These are phyloP conservation scores for Diploptera punctata DNA, from an alignment of 2,888 invertebrate species.

Conservation along the genomic window DNA sequence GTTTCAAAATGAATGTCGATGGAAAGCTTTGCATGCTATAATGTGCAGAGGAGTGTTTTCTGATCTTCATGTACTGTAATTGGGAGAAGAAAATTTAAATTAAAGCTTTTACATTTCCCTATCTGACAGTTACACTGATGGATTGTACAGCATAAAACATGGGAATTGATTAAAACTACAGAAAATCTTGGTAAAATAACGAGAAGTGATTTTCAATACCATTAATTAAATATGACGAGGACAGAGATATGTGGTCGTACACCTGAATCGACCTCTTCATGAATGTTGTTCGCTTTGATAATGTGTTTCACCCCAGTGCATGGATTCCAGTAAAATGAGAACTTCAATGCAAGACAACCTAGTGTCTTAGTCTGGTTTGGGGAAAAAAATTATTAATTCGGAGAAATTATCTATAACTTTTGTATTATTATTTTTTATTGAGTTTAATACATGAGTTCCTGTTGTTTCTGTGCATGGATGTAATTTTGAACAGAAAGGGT, in stretches of 20 bases:
- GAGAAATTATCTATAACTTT: background rate
- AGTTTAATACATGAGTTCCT: background rate
- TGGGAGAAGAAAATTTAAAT: background rate
- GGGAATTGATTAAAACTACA: background rate
- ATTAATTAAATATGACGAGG: too few relatives aligned
- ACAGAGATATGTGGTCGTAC: background rate
- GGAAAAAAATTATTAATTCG: background rate
- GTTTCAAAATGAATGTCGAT: constrained; percentile 6
- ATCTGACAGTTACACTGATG: background rate
- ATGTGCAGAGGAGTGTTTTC: constrained; percentile 10
- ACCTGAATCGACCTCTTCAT: too few relatives aligned
- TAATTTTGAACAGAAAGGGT: background rate
- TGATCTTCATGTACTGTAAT: background rate
- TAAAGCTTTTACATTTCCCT: background rate
- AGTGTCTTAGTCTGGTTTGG: background rate
- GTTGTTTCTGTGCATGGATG: constrained; percentile 7
- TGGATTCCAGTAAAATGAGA: background rate
- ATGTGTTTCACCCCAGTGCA: background rate
- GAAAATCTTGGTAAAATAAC: background rate
- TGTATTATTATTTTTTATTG: background rate
- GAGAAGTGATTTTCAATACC: too few relatives aligned
- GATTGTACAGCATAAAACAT: background rate
- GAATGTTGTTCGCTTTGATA: too few relatives aligned
- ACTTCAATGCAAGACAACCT: background rate
- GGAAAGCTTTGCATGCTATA: background rate